Evolutionary conservation across 1,140 invertebrate species (phyloP), one percentile per base, ranked within the genome.

Genomic region (Leucophenga varia): DNA sequence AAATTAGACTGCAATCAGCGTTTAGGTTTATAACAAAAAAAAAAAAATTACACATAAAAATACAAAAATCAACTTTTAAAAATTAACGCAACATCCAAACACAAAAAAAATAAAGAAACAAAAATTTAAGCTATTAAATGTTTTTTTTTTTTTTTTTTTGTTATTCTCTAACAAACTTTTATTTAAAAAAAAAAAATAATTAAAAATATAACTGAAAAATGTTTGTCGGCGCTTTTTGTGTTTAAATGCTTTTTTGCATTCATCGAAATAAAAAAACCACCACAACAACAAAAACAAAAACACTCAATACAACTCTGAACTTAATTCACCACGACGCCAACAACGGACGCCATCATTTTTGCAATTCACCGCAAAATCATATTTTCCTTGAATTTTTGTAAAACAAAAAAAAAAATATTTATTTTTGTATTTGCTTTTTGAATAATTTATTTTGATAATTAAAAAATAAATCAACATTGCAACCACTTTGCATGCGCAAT

Each of bases 231-330:
- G 61, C 59, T 65, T 63, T 70, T 71, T 70, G 47, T 71, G 67
- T 47, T 47, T 53, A 71, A 67, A 61, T 70, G 65, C 59, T 67
- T 70, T 47, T 67, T 67, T 64, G 57, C 46, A 48, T 54, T 57
- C 52, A 53, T 22, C 16, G 25, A 50, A 39, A 34, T 7, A 37
- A 37, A 47, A 39, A 44, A 58, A 63, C 49, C 47, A 50, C 41
- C 37, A 46, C 52, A 59, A 37, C 5, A 38, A 45, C 25, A 13
- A 35, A 28, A 49, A 49, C 43, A 45, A 50, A 49, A 52, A 49
- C 39, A 50, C 22, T 25, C 22, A 25, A n/a, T n/a, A n/a, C n/a
- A n/a, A n/a, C n/a, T n/a, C n/a, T n/a, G n/a, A n/a, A 25, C 22
- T 25, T 9, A 16, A n/a, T n/a, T n/a, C n/a, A n/a, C n/a, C 43